Evolutionary conservation across 1,140 invertebrate species (phyloP), one percentile per base, ranked within the genome.

Genomic region (Whitmania pigra): DNA sequence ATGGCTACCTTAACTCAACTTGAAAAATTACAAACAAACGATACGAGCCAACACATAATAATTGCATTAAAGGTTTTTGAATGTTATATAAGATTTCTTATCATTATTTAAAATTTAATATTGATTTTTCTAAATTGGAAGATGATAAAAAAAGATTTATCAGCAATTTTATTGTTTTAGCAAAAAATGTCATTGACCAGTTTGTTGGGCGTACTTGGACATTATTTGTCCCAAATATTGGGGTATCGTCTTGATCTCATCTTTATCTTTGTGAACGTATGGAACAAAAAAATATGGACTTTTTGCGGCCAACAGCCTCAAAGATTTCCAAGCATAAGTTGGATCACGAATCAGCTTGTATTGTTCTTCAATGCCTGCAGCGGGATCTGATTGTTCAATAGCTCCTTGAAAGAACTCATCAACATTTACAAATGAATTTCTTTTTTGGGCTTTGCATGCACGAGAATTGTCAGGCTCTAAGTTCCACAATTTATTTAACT

Each of bases 401-500:
- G 90, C 88, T 76, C 90, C 88, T 73, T 88, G 85, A 82, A 98
- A 92, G 81, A 89, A 94, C 40, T 85, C 85, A 82, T 91, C 89
- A 72, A 96, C 80, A n/a, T 88, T 87, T 22, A 94, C 94, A 76
- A 94, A 85, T 79, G 96, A 97, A 79, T 94, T 89, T 73, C 93
- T 83, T 66, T 43, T 89, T 75, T 89, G 88, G 36, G 88, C 88
- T 82, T 89, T 89, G 82, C 93, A 96, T 0, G 93, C 91, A 75
- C 90, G 89, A 72, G 95, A 85, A 85, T 97, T 97, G 80, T 95
- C 90, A 0, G 92, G 90, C 79, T 88, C 89, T 0, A 92, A 83
- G 80, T 96, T 97, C 94, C 94, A 97, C 27, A 97, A 81, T 76
- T 90, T 89, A 0, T 90, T 95, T n/a, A 97, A 81, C 79, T 95